A percentile compares a stretch with the other conserved stretches of the same genome.
phyloP scores from a whole-genome alignment of 2,888 invertebrate species.

The Fragum whitleyi region DNA sequence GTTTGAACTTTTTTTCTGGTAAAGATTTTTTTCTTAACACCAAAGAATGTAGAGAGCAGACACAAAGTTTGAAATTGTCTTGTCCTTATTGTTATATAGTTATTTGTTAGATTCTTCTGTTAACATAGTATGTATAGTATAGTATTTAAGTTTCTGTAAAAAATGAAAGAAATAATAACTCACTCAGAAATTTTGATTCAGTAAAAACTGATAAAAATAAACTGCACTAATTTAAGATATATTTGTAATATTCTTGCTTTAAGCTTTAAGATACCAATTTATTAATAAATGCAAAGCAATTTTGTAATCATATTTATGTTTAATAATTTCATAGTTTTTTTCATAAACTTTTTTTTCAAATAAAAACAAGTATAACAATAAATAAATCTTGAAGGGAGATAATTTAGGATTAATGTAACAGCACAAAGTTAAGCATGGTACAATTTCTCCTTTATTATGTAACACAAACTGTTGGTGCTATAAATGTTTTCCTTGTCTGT shows the following conservation, averaged over 20 bases:
- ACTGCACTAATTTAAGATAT: too few relatives aligned
- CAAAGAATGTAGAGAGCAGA: constrained; percentile 9
- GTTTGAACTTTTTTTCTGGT: too few relatives aligned
- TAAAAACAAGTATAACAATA: too few relatives aligned
- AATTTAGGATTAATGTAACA: neutral
- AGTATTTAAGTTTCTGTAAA: constrained; percentile 5
- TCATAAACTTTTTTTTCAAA: neutral
- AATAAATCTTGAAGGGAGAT: neutral
- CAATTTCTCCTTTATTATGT: neutral
- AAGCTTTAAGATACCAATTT: neutral
- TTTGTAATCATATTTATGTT: neutral
- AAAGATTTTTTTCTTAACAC: neutral
- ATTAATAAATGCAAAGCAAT: neutral
- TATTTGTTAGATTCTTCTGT: constrained; percentile 24
- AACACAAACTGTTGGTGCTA: constrained; percentile 28
- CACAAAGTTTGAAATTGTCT: constrained; percentile 20
- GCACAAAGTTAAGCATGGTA: neutral
- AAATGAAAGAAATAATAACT: neutral
- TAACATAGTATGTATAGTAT: constrained; percentile 18
- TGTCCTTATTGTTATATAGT: constrained; percentile 29
- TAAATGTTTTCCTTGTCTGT: constrained; percentile 25
- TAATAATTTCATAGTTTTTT: neutral
- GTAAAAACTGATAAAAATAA: too few relatives aligned
- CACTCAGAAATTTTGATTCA: too few relatives aligned
- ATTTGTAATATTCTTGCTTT: neutral